Evolutionary conservation across 2,113 vertebrate genomes (phyloP).

Genomic region (Microtus richardsoni): DNA sequence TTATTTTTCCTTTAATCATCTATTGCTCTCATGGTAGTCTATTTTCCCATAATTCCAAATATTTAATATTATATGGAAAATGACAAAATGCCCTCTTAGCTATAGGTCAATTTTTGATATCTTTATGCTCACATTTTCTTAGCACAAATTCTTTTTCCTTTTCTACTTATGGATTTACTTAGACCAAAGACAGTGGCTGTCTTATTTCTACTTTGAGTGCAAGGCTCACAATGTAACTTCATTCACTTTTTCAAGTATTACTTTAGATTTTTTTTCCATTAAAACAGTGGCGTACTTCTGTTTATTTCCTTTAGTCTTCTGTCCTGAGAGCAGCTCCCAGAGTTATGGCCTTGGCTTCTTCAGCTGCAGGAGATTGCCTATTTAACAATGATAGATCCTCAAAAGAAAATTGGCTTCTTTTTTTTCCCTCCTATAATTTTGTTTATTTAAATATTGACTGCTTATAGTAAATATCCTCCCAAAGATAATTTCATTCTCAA

Average conservation of each 20-base stretch:
- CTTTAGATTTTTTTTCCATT: slow-evolving; percentile 48
- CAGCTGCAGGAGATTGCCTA: slow-evolving; percentile 56
- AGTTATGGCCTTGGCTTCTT: slow-evolving; percentile 46
- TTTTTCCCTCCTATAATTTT: slow-evolving; percentile 55
- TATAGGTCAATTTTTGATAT: slow-evolving; percentile 24
- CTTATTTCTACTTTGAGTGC: slow-evolving; percentile 32
- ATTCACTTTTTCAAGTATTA: slow-evolving; percentile 44
- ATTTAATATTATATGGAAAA: not conserved
- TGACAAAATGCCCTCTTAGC: not conserved
- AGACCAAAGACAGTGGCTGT: not conserved
- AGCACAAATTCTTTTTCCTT: not conserved
- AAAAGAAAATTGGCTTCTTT: slow-evolving; percentile 62
- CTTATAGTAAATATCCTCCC: slow-evolving; percentile 77
- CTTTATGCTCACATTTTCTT: not conserved
- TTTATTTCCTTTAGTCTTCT: slow-evolving; percentile 49
- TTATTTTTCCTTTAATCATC: not conserved
- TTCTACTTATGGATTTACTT: not conserved
- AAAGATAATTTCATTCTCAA: slow-evolving; percentile 78
- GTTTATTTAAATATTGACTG: slow-evolving; percentile 77
- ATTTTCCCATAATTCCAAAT: not conserved
- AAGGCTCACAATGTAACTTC: slow-evolving; percentile 34
- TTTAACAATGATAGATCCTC: slow-evolving; percentile 70
- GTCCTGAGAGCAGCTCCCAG: slow-evolving; percentile 23
- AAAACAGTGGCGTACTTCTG: slow-evolving; percentile 46
- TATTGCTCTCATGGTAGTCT: not conserved